Evolutionary conservation across 1,140 invertebrate genomes (phyloP).

Genomic region (Zaprionus inermis): DNA sequence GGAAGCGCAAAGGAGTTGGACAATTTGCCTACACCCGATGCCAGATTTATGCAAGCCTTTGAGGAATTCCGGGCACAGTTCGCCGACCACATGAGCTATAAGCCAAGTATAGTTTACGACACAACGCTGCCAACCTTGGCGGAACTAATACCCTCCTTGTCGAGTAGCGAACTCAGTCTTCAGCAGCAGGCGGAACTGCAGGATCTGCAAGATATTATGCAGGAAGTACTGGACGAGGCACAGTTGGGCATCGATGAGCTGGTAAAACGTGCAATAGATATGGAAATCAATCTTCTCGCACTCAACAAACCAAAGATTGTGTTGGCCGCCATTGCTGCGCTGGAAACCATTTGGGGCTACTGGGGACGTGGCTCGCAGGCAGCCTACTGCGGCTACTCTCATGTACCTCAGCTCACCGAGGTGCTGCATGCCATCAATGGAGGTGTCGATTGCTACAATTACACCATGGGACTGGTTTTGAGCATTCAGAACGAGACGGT

Average conservation of each 20-base stretch:
- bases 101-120: slow-evolving; percentile 60
- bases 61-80: slow-evolving; percentile 53
- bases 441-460: slow-evolving; percentile 70
- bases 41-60: slow-evolving; percentile 40
- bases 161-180: slow-evolving; percentile 33
- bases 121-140: slow-evolving; percentile 62
- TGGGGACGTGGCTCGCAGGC: slow-evolving; percentile 59
- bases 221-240: slow-evolving; percentile 73
- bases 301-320: slow-evolving; percentile 77
- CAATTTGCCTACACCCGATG: slow-evolving; percentile 27
- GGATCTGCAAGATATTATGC: slow-evolving; percentile 63
- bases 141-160: slow-evolving; percentile 53
- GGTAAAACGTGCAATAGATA: slow-evolving; percentile 49
- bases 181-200: slow-evolving; percentile 57
- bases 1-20: slow-evolving; percentile 35
- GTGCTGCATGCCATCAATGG: slow-evolving; percentile 65
- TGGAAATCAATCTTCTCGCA: slow-evolving; percentile 58
- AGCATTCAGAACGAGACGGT: slow-evolving; percentile 68
- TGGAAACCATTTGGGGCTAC: slow-evolving; percentile 57
- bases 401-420: slow-evolving; percentile 65
- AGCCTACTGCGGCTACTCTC: slow-evolving; percentile 77
- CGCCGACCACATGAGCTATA: slow-evolving; percentile 32
- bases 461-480: slow-evolving; percentile 55
- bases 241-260: slow-evolving; percentile 62
- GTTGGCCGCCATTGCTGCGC: slow-evolving; percentile 51